These are phyloP conservation scores for Neolamprologus sp. DNA, from an alignment of 2,113 vertebrate genomes.

Conservation along the genomic window DNA sequence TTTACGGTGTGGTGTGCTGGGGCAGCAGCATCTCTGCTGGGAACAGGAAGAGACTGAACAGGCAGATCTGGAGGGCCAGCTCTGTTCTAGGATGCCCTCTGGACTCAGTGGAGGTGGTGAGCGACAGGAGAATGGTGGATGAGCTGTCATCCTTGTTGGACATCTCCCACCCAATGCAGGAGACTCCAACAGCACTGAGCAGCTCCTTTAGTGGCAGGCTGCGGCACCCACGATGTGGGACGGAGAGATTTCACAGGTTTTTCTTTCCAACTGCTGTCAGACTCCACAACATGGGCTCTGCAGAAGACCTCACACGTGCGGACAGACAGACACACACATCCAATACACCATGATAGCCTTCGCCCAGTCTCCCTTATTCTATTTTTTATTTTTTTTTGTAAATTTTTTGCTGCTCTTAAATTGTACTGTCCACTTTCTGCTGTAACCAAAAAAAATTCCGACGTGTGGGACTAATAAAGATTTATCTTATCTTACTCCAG, in stretches of 20 bases:
- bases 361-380: neutral
- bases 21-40: neutral
- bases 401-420: neutral
- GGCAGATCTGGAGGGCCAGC: neutral
- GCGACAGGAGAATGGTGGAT: neutral
- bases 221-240: rapidly evolving
- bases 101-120: neutral
- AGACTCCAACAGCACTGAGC: neutral
- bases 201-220: neutral
- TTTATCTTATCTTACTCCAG: neutral
- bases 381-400: neutral
- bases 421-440: neutral
- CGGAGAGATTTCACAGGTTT: neutral
- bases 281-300: neutral
- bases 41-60: neutral
- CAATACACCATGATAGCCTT: neutral
- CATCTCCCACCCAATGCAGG: neutral
- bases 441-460: neutral
- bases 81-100: neutral
- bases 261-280: neutral
- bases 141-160: neutral
- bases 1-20: rapidly evolving
- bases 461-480: neutral
- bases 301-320: rapidly evolving
- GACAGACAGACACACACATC: neutral